phyloP scores from a whole-genome alignment of 1,140 invertebrate species.

The Neelides sp. region DNA sequence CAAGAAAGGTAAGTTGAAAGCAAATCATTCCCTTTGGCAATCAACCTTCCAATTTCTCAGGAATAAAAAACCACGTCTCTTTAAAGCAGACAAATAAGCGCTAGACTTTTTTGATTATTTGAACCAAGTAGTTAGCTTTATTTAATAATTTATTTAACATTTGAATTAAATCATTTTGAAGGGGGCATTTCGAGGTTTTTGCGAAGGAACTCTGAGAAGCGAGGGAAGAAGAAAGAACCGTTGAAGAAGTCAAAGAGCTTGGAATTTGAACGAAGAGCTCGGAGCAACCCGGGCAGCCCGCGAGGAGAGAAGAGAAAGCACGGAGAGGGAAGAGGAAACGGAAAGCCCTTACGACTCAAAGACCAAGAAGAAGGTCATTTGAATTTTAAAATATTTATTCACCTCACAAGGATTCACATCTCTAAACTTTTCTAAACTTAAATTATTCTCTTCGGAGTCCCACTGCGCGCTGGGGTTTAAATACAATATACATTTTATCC shows the following conservation, averaged over 20 bases:
- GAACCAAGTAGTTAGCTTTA: no score
- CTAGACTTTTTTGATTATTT: no score
- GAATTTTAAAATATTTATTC: no score
- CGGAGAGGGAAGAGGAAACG: background rate
- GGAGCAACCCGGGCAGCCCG: background rate
- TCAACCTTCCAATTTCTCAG: background rate
- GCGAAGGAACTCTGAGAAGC: no score
- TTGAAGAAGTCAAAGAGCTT: background rate
- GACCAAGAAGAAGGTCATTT: slow-evolving; percentile 8
- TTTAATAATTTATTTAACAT: no score
- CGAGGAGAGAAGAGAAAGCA: background rate
- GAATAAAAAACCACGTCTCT: no score
- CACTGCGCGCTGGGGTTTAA: no score
- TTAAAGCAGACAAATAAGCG: no score
- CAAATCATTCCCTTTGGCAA: background rate
- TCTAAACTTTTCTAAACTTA: no score
- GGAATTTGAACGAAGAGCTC: background rate
- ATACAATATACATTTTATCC: no score
- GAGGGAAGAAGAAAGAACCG: slow-evolving; percentile 1
- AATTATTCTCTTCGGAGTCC: no score
- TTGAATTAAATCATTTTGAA: background rate
- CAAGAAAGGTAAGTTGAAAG: background rate
- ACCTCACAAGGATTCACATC: no score
- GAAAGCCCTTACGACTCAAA: slow-evolving; percentile 20
- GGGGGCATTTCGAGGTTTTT: slow-evolving; percentile 12